Evolutionary conservation across 53 echinoderm and acorn worm species (phyloP).

Genomic region (Henricia sp.): DNA sequence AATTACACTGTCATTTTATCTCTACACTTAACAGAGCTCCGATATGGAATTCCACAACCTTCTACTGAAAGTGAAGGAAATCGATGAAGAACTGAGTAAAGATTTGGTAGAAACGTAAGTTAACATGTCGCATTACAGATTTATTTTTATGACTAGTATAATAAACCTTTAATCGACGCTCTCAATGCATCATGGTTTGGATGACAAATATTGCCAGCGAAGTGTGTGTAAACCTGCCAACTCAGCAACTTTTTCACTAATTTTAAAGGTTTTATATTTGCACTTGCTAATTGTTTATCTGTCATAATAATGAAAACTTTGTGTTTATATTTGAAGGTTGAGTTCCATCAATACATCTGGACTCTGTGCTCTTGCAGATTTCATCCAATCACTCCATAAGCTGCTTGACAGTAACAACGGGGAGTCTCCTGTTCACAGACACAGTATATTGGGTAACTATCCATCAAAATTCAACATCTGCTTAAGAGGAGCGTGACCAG

Average conservation of each 20-base stretch:
- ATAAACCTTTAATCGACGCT: too few relatives aligned
- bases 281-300: too few relatives aligned
- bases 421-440: conserved; percentile 85
- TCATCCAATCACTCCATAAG: conserved; percentile 84
- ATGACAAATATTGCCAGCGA: too few relatives aligned
- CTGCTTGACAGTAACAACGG: conserved; percentile 92
- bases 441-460: conserved; percentile 87
- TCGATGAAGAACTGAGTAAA: conserved; percentile 58
- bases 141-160: too few relatives aligned
- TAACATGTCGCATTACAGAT: too few relatives aligned
- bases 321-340: conserved; percentile 50
- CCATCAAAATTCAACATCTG: background rate
- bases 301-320: too few relatives aligned
- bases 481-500: too few relatives aligned
- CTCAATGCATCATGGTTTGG: too few relatives aligned
- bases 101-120: conserved; percentile 62
- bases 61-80: conserved; percentile 71
- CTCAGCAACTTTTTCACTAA: too few relatives aligned
- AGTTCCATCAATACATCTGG: conserved; percentile 65
- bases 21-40: conserved; percentile 57
- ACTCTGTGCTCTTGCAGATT: conserved; percentile 74
- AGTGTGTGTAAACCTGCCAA: too few relatives aligned
- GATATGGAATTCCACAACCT: conserved; percentile 79
- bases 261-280: too few relatives aligned
- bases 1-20: background rate